These are phyloP conservation scores for Megalurothrips usitatus DNA, from an alignment of 2,888 invertebrate genomes.

Conservation along the genomic window DNA sequence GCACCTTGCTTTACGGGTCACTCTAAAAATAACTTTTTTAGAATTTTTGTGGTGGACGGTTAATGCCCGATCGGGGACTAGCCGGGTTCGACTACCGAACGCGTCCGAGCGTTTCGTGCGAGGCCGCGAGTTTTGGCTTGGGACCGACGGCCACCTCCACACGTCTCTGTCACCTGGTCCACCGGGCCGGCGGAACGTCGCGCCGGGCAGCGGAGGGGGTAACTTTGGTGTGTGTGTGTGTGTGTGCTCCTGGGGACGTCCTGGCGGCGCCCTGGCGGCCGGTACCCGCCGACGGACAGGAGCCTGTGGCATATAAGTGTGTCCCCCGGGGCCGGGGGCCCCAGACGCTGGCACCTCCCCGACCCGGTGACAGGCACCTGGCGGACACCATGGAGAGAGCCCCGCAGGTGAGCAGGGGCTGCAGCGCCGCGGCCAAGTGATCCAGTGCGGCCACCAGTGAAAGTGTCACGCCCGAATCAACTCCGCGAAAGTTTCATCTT, in stretches of 20 bases:
- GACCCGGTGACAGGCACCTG: not conserved
- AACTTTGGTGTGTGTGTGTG: not conserved
- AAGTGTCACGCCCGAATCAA: too few species aligned
- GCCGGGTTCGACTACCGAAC: too few species aligned
- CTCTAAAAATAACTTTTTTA: too few species aligned
- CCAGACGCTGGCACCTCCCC: not conserved
- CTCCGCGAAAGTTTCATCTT: too few species aligned
- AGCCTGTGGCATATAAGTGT: not conserved
- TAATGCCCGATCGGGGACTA: too few species aligned
- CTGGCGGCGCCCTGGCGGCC: not conserved
- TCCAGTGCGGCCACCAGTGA: too few species aligned
- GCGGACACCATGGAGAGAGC: not conserved
- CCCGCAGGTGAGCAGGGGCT: not conserved
- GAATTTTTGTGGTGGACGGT: too few species aligned
- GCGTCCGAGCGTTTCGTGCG: too few species aligned
- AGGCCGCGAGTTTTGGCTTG: too few species aligned
- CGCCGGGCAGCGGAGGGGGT: not conserved
- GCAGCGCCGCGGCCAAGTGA: too few species aligned
- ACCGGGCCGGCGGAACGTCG: not conserved
- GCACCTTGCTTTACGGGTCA: too few species aligned
- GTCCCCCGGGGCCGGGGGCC: not conserved
- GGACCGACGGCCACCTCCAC: too few species aligned
- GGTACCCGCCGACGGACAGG: not conserved
- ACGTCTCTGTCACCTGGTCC: not conserved
- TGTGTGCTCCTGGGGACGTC: not conserved